Evolutionary conservation across 2,113 vertebrate species (phyloP), one percentile per base, ranked within the genome.

Genomic region (Ciconia maguari): DNA sequence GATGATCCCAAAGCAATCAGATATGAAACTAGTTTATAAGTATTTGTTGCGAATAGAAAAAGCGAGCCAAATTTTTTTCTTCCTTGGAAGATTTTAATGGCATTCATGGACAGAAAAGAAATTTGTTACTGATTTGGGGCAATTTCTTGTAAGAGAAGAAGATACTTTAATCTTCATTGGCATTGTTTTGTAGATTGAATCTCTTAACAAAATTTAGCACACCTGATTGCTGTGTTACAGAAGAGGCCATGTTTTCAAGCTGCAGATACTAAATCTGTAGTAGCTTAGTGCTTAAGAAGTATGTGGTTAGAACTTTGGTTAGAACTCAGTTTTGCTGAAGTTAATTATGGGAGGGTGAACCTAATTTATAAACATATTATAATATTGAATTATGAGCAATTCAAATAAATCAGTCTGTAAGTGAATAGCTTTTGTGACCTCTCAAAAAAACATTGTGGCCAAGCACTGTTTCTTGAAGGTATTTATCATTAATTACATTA

Each of bases 361-460:
- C 22, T 80, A 62, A 94, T 80, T 93, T 41, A 76, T 44, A 79
- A 34, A 48, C 36, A 58, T 62, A 62, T 55, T 84, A 82, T 80
- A 55, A 61, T 83, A 87, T 75, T 68, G 60, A 79, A 93, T 76
- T 96, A 88, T 88, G 30, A 75, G 15, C 87, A 85, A 96, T 96
- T 96, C 84, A 97, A 51, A 66, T 88, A 96, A 54, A 82, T 70
- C 60, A 88, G 16, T 95, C 9, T 38, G 49, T 75, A 77, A 96
- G 74, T 84, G 71, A 95, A 90, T 42, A 83, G 34, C 29, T 76
- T 82, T 42, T 95, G 66, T 76, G 92, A 64, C 89, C 49, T 88
- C 71, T 89, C 48, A 83, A 4, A 93, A 95, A 90, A 93, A 29
- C 62, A 86, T 17, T 60, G 52, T 36, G 94, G 64, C 42, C 44